These are phyloP conservation scores for Amblyopsis rosae DNA, from an alignment of 2,113 vertebrate genomes.

Conservation along the genomic window DNA sequence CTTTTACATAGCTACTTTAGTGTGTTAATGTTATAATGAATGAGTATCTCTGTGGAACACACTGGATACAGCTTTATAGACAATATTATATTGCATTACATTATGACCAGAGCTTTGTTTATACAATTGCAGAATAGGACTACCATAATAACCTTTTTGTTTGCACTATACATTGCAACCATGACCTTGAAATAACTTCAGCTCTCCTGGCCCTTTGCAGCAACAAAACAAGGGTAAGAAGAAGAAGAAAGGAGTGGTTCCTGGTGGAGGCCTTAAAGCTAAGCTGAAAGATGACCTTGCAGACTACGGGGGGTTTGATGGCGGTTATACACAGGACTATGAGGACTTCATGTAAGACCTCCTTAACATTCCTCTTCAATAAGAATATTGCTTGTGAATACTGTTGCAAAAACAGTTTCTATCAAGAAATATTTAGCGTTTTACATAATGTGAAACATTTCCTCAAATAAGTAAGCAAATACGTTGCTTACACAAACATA, in stretches of 20 bases:
- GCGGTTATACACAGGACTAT: conserved; percentile 86
- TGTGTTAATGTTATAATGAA: no score
- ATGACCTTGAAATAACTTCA: not conserved
- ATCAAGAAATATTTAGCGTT: not conserved
- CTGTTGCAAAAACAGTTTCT: not conserved
- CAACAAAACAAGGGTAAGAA: conserved; percentile 91
- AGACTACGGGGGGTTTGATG: conserved; percentile 84
- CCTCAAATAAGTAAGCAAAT: not conserved
- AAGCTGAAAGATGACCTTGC: conserved; percentile 88
- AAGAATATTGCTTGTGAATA: no score
- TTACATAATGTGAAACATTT: not conserved
- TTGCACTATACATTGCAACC: no score
- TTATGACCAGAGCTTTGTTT: no score
- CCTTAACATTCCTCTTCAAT: conserved; percentile 1
- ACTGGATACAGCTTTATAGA: no score
- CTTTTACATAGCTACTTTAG: no score
- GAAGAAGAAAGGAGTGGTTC: conserved; percentile 85
- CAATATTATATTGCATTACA: no score
- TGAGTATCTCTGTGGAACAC: no score
- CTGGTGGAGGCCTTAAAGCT: conserved; percentile 86
- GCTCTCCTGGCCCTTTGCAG: conserved; percentile 9
- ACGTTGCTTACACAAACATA: not conserved
- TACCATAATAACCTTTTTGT: no score
- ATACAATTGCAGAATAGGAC: no score
- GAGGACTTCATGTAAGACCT: conserved; percentile 91